phyloP scores from a whole-genome alignment of 2,113 vertebrate species.

The Mormyrus lacerda region DNA sequence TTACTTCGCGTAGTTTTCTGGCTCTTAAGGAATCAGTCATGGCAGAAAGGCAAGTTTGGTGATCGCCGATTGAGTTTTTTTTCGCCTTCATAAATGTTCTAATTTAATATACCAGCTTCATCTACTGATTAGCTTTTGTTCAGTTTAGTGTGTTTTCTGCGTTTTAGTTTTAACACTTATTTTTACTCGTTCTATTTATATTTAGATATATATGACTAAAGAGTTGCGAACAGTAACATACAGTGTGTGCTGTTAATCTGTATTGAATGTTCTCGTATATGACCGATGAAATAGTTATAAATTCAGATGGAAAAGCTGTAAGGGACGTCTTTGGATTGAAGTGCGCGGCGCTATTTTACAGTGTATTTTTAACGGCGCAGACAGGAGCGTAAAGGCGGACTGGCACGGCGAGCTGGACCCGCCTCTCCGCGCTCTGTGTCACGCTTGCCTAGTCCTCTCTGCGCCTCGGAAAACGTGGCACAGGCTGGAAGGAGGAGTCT shows the following conservation, averaged over 20 bases:
- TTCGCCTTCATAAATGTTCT: not conserved
- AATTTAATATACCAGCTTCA: not conserved
- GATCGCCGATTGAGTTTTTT: not conserved
- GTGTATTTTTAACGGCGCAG: not conserved
- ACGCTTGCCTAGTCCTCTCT: not conserved
- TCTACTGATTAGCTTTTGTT: not conserved
- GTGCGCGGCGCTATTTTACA: not conserved
- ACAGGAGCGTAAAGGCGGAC: not conserved
- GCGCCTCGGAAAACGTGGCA: conserved; percentile 4
- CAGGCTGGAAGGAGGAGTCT: not conserved
- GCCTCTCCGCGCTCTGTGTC: not conserved
- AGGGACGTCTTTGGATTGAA: not conserved
- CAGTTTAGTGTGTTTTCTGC: not conserved
- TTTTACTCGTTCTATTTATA: not conserved
- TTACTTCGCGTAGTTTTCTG: not conserved
- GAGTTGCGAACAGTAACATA: not conserved
- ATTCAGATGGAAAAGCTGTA: not conserved
- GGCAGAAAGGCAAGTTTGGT: not conserved
- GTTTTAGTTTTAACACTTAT: not conserved
- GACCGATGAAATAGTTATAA: not conserved
- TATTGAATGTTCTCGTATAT: not conserved
- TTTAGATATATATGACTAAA: not conserved
- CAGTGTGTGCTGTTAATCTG: not conserved
- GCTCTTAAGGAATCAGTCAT: not conserved
- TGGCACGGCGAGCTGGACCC: not conserved